Evolutionary conservation across 2,888 invertebrate genomes (phyloP).

Genomic region (Blomia tropicalis): DNA sequence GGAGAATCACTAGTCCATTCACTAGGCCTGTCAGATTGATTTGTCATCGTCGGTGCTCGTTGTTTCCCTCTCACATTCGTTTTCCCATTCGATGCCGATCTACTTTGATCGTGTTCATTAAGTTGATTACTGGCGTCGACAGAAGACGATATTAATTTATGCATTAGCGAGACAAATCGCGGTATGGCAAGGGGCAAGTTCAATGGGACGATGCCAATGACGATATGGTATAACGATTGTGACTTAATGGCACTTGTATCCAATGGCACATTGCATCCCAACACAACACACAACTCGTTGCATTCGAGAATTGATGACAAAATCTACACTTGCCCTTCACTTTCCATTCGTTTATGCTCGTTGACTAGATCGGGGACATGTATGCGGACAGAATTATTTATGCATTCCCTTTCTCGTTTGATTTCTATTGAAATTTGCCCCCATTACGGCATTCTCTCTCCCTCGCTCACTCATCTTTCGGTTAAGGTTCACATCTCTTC

Average conservation of each 20-base stretch:
- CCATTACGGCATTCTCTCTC: neutral
- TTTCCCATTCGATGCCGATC: neutral
- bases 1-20: no score
- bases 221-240: no score
- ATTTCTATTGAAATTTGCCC: neutral
- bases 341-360: no score
- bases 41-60: constrained; percentile 12
- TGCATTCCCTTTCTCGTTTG: constrained; percentile 5
- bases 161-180: neutral
- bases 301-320: constrained; percentile 5
- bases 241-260: constrained; percentile 14
- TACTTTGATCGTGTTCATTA: neutral
- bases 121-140: neutral
- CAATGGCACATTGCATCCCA: neutral
- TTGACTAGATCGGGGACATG: neutral
- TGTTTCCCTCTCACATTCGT: no score
- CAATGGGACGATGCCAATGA: no score
- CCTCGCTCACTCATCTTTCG: neutral
- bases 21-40: no score
- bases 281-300: neutral
- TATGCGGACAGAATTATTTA: constrained; percentile 11
- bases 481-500: no score
- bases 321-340: constrained; percentile 1
- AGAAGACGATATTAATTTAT: neutral
- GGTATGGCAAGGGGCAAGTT: no score